Evolutionary conservation across 1,140 invertebrate genomes (phyloP).

Genomic region (Paraescarpia echinospica): DNA sequence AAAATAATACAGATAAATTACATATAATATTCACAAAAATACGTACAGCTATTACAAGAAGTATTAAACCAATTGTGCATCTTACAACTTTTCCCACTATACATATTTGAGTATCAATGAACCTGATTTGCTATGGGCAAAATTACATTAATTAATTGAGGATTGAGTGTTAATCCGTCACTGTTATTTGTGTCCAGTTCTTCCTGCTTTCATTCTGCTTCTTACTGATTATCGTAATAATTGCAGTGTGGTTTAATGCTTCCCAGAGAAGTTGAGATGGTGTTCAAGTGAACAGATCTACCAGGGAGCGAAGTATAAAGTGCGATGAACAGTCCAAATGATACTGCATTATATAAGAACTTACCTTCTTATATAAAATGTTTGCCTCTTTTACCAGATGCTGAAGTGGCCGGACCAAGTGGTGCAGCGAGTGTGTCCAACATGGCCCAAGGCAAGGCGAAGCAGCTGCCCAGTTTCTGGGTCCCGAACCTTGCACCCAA

Average conservation of each 20-base stretch:
- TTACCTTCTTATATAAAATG: neutral
- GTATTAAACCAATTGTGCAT: too few relatives aligned
- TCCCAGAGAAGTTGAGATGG: too few relatives aligned
- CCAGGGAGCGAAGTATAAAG: too few relatives aligned
- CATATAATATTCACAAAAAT: too few relatives aligned
- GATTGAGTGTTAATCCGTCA: neutral
- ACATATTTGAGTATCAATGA: too few relatives aligned
- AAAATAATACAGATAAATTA: too few relatives aligned
- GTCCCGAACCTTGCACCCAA: conserved; percentile 87
- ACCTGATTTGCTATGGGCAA: neutral
- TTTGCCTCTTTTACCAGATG: neutral
- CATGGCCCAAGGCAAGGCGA: conserved; percentile 62
- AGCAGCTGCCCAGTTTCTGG: conserved; percentile 94
- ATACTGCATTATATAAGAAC: too few relatives aligned
- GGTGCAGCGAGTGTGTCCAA: conserved; percentile 42
- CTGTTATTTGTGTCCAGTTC: neutral
- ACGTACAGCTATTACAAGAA: too few relatives aligned
- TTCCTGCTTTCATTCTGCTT: neutral
- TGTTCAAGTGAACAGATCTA: too few relatives aligned
- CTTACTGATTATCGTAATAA: neutral
- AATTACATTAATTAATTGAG: neutral
- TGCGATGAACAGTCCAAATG: too few relatives aligned
- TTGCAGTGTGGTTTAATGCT: too few relatives aligned
- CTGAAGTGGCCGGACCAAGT: neutral
- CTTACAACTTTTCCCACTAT: too few relatives aligned